These are phyloP conservation scores for Hetaerina americana DNA, from an alignment of 1,140 invertebrate species.

Conservation along the genomic window DNA sequence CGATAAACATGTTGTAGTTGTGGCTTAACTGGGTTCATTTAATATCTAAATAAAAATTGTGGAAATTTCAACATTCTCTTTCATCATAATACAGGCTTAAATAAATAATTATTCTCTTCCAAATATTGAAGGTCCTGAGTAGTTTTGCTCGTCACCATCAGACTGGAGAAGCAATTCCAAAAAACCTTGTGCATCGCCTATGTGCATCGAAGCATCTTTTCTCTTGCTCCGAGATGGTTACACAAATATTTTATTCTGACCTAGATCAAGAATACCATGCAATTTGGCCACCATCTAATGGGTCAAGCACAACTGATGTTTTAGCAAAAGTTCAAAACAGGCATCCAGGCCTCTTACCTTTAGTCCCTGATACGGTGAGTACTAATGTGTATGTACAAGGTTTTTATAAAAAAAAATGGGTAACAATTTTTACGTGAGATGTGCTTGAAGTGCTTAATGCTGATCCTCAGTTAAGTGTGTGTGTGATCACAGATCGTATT, in stretches of 20 bases:
- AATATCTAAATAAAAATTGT: no score
- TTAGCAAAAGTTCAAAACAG: slow-evolving; percentile 62
- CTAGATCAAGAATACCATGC: slow-evolving; percentile 85
- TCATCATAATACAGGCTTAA: no score
- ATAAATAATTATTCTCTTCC: no score
- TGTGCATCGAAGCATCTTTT: slow-evolving; percentile 77
- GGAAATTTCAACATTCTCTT: no score
- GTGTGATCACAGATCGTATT: no score
- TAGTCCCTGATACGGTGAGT: slow-evolving; percentile 72
- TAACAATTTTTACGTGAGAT: no score
- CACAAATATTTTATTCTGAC: slow-evolving; percentile 75
- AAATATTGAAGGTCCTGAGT: slow-evolving; percentile 62
- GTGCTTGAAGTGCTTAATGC: no score
- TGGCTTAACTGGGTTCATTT: no score
- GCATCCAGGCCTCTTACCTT: slow-evolving; percentile 68
- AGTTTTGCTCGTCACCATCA: slow-evolving; percentile 85
- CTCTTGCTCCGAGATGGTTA: slow-evolving; percentile 77
- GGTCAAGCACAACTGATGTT: slow-evolving; percentile 57
- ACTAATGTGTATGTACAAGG: no score
- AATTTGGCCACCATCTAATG: slow-evolving; percentile 30
- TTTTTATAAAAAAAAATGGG: no score
- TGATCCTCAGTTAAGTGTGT: no score
- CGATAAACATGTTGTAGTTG: no score
- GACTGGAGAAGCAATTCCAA: slow-evolving; percentile 71
- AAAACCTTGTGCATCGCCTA: slow-evolving; percentile 57